phyloP scores from a whole-genome alignment of 2,888 invertebrate genomes.

The Lochmaea crataegi region DNA sequence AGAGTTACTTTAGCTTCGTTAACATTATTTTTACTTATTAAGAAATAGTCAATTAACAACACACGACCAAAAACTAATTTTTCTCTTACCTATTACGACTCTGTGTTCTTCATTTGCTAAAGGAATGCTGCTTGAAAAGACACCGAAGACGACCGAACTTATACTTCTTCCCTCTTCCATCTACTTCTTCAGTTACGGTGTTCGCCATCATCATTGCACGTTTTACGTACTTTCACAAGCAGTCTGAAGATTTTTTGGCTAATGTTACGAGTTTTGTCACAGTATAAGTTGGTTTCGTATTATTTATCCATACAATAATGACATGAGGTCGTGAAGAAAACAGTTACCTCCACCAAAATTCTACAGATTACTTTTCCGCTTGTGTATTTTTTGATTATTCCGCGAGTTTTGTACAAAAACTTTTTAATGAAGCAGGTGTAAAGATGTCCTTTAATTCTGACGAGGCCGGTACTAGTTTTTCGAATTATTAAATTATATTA shows the following conservation, averaged over 20 bases:
- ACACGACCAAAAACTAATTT: too few relatives aligned
- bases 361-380: neutral
- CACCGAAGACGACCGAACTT: slow-evolving; percentile 51
- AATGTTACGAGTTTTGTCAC: neutral
- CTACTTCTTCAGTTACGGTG: slow-evolving; percentile 7
- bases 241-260: slow-evolving; percentile 8
- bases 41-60: too few relatives aligned
- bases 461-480: slow-evolving; percentile 18
- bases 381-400: neutral
- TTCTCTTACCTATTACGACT: neutral
- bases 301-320: neutral
- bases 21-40: too few relatives aligned
- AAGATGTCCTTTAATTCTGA: slow-evolving; percentile 32
- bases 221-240: slow-evolving; percentile 25
- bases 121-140: slow-evolving; percentile 34
- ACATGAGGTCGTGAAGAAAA: neutral
- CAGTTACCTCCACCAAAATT: neutral
- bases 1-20: too few relatives aligned
- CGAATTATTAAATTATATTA: slow-evolving; percentile 38
- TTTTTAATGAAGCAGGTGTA: slow-evolving; percentile 33
- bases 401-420: slow-evolving; percentile 14
- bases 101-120: slow-evolving; percentile 27
- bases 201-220: slow-evolving; percentile 21
- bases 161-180: slow-evolving; percentile 24
- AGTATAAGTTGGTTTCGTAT: neutral